Evolutionary conservation across 2,113 vertebrate species (phyloP).

Genomic region (Hemicordylus capensis): DNA sequence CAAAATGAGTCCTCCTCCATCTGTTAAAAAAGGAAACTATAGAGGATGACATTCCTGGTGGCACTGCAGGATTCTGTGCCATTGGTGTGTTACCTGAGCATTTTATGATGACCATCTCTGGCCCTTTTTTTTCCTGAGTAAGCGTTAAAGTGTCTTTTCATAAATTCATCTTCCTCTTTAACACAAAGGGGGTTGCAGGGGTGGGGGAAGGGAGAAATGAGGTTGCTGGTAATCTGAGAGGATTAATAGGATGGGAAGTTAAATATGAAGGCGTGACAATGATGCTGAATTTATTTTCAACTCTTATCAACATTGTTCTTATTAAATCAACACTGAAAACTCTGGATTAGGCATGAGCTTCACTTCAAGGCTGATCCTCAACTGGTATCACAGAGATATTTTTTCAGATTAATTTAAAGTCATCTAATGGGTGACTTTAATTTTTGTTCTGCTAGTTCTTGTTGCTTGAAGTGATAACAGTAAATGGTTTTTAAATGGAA

Average conservation of each 20-base stretch:
- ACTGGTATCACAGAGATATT: neutral
- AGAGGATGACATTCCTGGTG: too few species aligned
- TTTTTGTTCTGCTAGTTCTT: neutral
- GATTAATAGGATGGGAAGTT: neutral
- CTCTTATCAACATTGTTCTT: neutral
- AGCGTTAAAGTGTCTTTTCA: neutral
- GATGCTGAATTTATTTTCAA: neutral
- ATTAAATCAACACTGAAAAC: slow-evolving; percentile 14
- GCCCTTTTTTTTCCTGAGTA: neutral
- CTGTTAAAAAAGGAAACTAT: too few species aligned
- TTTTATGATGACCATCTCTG: neutral
- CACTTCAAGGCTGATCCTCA: neutral
- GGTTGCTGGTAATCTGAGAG: neutral
- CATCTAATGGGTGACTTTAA: too few species aligned
- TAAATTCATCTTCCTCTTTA: neutral
- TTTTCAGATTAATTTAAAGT: too few species aligned
- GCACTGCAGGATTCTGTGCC: neutral
- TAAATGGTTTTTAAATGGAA: neutral
- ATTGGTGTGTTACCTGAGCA: neutral
- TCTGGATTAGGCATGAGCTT: neutral
- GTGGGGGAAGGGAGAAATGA: neutral
- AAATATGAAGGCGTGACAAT: neutral
- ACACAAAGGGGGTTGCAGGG: neutral
- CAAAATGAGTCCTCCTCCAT: too few species aligned
- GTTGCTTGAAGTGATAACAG: neutral